Conservation (phyloP, 2,888 invertebrate genomes). For the Caenorhabditis sinica region DNA sequence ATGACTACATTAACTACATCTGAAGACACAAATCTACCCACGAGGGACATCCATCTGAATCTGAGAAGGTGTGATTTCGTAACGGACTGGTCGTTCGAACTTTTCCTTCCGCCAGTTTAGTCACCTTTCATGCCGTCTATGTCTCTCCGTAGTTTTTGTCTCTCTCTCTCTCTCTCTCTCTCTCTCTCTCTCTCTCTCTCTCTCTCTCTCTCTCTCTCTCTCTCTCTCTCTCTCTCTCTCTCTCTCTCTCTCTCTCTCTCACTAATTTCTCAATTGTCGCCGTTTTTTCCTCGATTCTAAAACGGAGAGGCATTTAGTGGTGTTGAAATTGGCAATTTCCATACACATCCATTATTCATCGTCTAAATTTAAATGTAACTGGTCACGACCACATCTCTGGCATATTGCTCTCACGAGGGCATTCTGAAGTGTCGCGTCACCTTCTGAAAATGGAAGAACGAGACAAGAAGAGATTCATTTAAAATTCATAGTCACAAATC, state of each 20-base stretch:
- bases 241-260: background rate
- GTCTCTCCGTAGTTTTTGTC: slow-evolving; percentile 28
- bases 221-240: background rate
- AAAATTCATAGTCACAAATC: slow-evolving; percentile 38
- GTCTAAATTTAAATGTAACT: slow-evolving; percentile 40
- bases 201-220: background rate
- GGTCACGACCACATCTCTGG: slow-evolving; percentile 6
- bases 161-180: background rate
- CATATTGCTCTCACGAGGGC: slow-evolving; percentile 34
- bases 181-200: background rate
- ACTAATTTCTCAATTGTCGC: slow-evolving; percentile 30
- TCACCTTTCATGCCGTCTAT: slow-evolving; percentile 39
- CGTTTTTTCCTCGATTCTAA: slow-evolving; percentile 8
- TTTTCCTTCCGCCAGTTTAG: slow-evolving; percentile 24
- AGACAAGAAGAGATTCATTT: slow-evolving; percentile 2
- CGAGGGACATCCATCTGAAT: background rate
- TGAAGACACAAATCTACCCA: too few relatives aligned
- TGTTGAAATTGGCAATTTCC: slow-evolving; percentile 53
- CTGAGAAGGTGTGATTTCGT: slow-evolving; percentile 4
- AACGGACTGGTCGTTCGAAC: background rate
- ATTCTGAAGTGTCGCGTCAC: slow-evolving; percentile 24
- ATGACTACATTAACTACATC: slow-evolving; percentile 48
- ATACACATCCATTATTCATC: slow-evolving; percentile 54
- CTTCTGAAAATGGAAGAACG: background rate
- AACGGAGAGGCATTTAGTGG: slow-evolving; percentile 10